A percentile compares a stretch with the other conserved stretches of the same genome.
phyloP scores from a whole-genome alignment of 2,888 invertebrate species.

The Limenitis camilla region DNA sequence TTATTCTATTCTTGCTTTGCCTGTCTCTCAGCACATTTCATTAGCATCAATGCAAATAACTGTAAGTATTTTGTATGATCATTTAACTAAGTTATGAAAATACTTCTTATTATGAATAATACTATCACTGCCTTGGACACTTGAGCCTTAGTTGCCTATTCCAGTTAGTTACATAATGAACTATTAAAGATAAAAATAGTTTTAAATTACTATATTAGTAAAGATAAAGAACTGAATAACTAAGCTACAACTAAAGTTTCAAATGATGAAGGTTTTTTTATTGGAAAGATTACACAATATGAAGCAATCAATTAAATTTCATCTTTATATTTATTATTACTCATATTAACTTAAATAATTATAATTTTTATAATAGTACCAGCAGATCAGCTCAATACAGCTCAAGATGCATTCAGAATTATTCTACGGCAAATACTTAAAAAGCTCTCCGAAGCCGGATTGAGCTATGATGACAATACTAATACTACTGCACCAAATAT shows the following conservation, averaged over 20 bases:
- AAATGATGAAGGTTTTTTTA: no score
- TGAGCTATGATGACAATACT: constrained; percentile 58
- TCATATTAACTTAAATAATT: neutral
- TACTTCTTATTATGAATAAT: no score
- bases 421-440: constrained; percentile 64
- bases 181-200: no score
- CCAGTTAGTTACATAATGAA: no score
- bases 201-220: no score
- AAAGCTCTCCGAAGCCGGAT: constrained; percentile 64
- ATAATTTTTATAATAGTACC: constrained; percentile 63
- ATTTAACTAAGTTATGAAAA: no score
- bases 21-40: constrained; percentile 89
- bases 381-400: constrained; percentile 81
- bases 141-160: no score
- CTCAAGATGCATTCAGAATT: constrained; percentile 68
- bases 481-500: constrained; percentile 60
- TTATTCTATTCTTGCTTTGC: constrained; percentile 92
- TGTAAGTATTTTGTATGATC: constrained; percentile 73
- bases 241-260: no score
- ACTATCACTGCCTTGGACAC: no score
- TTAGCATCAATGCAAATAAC: constrained; percentile 81
- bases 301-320: constrained; percentile 13
- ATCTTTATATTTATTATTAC: neutral
- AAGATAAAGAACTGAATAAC: no score
- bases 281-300: no score